Conservation (phyloP, 2,113 vertebrate genomes). For the Ameiurus melas region DNA sequence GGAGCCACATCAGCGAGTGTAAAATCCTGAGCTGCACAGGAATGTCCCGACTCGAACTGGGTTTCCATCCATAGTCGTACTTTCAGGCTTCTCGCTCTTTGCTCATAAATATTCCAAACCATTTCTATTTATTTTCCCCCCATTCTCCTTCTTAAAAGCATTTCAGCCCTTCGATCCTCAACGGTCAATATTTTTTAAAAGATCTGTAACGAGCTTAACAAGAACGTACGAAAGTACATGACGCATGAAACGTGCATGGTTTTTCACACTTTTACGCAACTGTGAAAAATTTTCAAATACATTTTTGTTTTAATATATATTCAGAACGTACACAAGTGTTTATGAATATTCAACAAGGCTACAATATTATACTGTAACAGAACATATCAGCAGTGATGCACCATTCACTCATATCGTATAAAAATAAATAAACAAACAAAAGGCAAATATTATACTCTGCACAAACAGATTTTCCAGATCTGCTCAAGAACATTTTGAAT, state of each 20-base stretch:
- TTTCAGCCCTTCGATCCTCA: not conserved
- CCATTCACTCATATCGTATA: not conserved
- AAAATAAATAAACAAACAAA: not conserved
- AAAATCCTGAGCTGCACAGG: not conserved
- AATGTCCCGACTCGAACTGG: constrained; percentile 2
- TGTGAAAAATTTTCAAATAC: too few relatives aligned
- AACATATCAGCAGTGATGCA: not conserved
- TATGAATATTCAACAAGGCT: too few relatives aligned
- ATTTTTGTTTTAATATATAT: too few relatives aligned
- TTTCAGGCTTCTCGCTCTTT: not conserved
- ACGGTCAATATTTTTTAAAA: not conserved
- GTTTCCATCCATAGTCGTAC: not conserved
- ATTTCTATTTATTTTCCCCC: not conserved
- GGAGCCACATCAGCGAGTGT: constrained; percentile 9
- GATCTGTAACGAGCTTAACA: not conserved
- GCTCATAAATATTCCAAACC: not conserved
- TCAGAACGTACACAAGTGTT: too few relatives aligned
- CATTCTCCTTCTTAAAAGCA: not conserved
- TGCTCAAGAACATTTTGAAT: not conserved
- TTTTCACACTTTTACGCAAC: too few relatives aligned
- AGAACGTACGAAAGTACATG: not conserved
- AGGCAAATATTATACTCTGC: not conserved
- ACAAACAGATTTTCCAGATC: not conserved
- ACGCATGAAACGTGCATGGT: not conserved
- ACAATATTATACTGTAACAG: not conserved